Conservation (phyloP, 2,888 invertebrate species). For the Venusia cambrica region DNA sequence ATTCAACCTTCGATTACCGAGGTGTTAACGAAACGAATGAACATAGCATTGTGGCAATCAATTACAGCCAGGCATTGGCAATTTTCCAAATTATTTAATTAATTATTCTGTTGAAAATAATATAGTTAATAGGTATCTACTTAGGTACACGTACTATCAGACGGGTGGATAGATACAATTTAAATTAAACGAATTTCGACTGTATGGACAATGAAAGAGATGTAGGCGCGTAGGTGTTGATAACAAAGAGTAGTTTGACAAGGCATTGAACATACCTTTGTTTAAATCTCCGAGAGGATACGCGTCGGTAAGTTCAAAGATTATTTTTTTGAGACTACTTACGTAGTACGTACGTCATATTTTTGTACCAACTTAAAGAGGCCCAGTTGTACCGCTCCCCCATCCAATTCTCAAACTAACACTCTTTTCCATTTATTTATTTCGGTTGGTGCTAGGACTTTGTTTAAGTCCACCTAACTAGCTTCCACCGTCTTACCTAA, state of each 20-base stretch:
- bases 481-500: no score
- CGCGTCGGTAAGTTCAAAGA: conserved; percentile 51
- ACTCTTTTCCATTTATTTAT: conserved; percentile 20
- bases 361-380: no score
- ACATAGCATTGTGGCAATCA: conserved; percentile 44
- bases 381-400: no score
- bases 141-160: no score
- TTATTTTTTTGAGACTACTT: no score
- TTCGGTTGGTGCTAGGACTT: conserved; percentile 5
- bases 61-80: conserved; percentile 41
- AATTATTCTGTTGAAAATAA: no score
- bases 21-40: conserved; percentile 48
- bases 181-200: conserved; percentile 12
- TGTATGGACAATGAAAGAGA: conserved; percentile 6
- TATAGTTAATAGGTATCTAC: no score
- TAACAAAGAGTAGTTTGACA: conserved; percentile 49
- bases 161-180: no score
- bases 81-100: conserved; percentile 39
- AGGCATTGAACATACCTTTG: conserved; percentile 56
- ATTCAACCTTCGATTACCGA: conserved; percentile 46
- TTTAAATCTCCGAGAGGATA: conserved; percentile 39
- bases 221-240: conserved; percentile 28
- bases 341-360: no score
- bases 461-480: no score
- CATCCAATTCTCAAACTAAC: no score